Evolutionary conservation across 2,888 invertebrate genomes (phyloP).

Genomic region (Drosophila peninsularis): DNA sequence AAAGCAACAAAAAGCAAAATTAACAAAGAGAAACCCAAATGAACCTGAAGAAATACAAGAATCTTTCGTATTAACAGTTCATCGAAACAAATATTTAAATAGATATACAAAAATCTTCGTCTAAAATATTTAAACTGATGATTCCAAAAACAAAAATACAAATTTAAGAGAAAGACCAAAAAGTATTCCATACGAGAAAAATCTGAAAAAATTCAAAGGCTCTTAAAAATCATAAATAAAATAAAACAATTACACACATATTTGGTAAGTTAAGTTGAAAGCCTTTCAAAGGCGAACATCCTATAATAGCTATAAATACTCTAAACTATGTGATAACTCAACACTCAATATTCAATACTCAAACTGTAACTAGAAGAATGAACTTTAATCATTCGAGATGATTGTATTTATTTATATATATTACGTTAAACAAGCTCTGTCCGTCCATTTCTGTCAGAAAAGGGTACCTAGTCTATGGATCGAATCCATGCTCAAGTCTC

Average conservation of each 20-base stretch:
- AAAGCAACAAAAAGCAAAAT: conserved; percentile 23
- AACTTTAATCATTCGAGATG: not conserved
- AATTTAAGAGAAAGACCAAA: conserved; percentile 27
- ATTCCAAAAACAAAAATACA: conserved; percentile 18
- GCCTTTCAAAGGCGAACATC: conserved; percentile 22
- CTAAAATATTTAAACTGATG: conserved; percentile 27
- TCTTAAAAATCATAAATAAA: conserved; percentile 35
- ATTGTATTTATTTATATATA: not conserved
- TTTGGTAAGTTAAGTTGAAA: conserved; percentile 72
- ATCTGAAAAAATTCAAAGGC: conserved; percentile 26
- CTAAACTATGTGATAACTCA: conserved; percentile 41
- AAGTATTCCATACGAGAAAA: conserved; percentile 23
- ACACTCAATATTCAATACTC: conserved; percentile 18
- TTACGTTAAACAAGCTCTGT: not conserved
- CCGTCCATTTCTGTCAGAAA: not conserved
- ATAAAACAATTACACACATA: conserved; percentile 33
- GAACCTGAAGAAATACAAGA: conserved; percentile 46
- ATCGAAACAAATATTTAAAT: conserved; percentile 40
- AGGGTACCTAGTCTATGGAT: not conserved
- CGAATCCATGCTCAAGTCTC: not conserved
- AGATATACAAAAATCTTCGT: conserved; percentile 30
- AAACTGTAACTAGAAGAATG: not conserved
- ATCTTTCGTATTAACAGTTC: conserved; percentile 31
- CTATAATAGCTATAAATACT: conserved; percentile 14
- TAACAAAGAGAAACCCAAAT: conserved; percentile 22